Percentiles rank a stretch among this genome's conserved stretches.
Evolutionary conservation across 1,140 invertebrate species (phyloP).

Genomic region (Diachasma alloeum): DNA sequence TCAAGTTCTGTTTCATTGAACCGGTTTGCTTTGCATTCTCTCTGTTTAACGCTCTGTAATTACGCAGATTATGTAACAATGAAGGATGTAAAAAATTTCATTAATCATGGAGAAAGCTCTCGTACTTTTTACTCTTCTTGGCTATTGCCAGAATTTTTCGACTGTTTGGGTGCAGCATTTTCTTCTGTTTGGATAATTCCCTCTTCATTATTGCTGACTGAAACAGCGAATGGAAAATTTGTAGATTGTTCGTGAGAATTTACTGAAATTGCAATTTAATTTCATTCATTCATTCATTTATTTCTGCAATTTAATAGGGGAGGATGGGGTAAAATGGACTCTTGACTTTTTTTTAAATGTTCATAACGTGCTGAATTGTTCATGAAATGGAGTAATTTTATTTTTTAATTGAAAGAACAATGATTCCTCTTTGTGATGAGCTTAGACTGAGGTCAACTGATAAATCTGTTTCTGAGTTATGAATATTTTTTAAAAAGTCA

Average conservation of each 20-base stretch:
- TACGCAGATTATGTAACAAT: conserved; percentile 17
- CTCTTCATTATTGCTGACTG: conserved; percentile 50
- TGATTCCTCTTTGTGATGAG: too few species aligned
- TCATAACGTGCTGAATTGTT: too few species aligned
- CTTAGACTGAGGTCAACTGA: too few species aligned
- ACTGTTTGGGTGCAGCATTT: conserved; percentile 75
- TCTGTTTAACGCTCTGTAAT: conserved; percentile 66
- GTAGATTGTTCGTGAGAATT: not conserved
- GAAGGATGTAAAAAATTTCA: conserved; percentile 16
- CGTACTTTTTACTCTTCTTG: conserved; percentile 72
- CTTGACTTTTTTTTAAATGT: too few species aligned
- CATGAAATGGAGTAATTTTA: too few species aligned
- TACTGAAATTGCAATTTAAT: too few species aligned
- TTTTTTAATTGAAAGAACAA: too few species aligned
- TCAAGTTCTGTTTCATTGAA: conserved; percentile 74
- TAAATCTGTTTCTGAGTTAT: too few species aligned
- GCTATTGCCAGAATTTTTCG: conserved; percentile 76
- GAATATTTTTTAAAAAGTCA: too few species aligned
- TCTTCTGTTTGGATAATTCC: conserved; percentile 70
- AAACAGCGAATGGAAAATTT: conserved; percentile 33
- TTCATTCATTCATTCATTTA: too few species aligned
- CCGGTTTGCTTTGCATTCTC: conserved; percentile 71
- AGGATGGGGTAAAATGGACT: too few species aligned
- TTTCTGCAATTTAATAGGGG: too few species aligned
- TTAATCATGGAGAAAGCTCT: conserved; percentile 12